Conservation (phyloP, 1,140 invertebrate species). For the Pemphigus obesinymphae region DNA sequence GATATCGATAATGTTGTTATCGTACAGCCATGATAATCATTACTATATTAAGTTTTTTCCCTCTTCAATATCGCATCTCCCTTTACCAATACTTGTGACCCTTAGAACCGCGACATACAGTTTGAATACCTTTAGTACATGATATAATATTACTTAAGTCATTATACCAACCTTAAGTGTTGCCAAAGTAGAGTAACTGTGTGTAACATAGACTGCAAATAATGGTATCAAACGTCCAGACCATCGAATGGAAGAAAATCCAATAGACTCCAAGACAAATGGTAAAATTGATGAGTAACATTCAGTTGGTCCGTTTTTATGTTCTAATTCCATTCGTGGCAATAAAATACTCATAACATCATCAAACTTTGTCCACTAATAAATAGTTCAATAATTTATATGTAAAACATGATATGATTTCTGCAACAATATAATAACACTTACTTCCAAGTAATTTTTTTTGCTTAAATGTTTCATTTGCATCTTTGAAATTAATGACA, state of each 20-base stretch:
- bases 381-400: neutral
- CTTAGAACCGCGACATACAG: too few species aligned
- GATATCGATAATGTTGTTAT: too few species aligned
- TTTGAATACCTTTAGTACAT: too few species aligned
- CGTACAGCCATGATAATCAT: too few species aligned
- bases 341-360: constrained; percentile 28
- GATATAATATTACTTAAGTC: too few species aligned
- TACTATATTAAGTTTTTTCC: too few species aligned
- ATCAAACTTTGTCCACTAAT: constrained; percentile 36
- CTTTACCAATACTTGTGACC: too few species aligned
- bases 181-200: neutral
- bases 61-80: too few species aligned
- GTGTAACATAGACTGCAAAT: neutral
- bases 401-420: neutral
- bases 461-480: constrained; percentile 30
- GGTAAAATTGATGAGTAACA: constrained; percentile 19
- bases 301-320: neutral
- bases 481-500: constrained; percentile 13
- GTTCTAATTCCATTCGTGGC: constrained; percentile 24
- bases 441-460: constrained; percentile 21
- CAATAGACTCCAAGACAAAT: neutral
- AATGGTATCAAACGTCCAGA: constrained; percentile 24
- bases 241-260: constrained; percentile 28
- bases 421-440: neutral
- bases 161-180: neutral